phyloP scores from a whole-genome alignment of 2,888 invertebrate species.

The Zhuqinia jingwanae region DNA sequence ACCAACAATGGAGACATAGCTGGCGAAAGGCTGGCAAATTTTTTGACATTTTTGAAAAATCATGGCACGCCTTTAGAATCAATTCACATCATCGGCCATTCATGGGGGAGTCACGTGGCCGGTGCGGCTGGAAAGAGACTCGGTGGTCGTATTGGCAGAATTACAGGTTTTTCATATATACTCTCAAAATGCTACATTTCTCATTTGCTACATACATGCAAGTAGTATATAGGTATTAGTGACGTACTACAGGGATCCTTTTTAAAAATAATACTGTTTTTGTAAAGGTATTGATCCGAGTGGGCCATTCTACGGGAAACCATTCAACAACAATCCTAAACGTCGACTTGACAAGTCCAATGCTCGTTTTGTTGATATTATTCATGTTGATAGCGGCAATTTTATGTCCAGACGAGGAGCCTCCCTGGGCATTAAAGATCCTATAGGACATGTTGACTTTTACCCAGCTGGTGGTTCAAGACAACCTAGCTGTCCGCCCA shows the following conservation, averaged over 20 bases:
- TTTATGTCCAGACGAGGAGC: conserved; percentile 63
- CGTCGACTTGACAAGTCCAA: conserved; percentile 73
- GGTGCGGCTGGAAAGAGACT: conserved; percentile 71
- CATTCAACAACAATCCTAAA: conserved; percentile 67
- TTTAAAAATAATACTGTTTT: too few species aligned
- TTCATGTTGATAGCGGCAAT: conserved; percentile 71
- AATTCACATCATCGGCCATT: conserved; percentile 73
- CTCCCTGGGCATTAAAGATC: conserved; percentile 71
- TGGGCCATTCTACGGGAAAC: conserved; percentile 71
- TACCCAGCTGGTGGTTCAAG: conserved; percentile 74
- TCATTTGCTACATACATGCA: not conserved
- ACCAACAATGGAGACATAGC: conserved; percentile 74
- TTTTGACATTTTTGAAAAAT: conserved; percentile 70
- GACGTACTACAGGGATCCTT: too few species aligned
- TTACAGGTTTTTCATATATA: conserved; percentile 71
- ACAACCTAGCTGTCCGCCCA: conserved; percentile 77
- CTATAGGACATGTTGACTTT: conserved; percentile 76
- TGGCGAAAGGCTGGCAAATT: conserved; percentile 63
- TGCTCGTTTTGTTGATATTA: conserved; percentile 75
- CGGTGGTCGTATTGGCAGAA: conserved; percentile 69
- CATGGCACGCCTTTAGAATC: conserved; percentile 69
- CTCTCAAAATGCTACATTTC: not conserved
- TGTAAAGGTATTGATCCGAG: conserved; percentile 75
- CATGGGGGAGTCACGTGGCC: conserved; percentile 74
- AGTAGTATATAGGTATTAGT: too few species aligned